Evolutionary conservation across 2,797 vertebrate species (phyloP), one percentile per base, ranked within the genome.

Genomic region (Sebastolobus altivelis): DNA sequence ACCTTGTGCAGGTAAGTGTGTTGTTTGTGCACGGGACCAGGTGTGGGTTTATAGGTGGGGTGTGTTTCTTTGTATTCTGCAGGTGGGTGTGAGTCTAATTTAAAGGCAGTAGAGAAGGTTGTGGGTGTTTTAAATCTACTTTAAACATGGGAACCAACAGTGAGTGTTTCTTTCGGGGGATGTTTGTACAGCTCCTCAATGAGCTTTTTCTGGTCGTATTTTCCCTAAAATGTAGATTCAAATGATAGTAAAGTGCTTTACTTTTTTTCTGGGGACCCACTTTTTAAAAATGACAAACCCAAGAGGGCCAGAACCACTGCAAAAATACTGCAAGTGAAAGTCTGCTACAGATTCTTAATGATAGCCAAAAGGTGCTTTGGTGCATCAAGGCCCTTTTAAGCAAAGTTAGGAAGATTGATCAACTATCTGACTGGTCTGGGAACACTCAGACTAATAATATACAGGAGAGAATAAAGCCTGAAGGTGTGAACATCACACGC

Each of bases 91-190:
- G 76, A 61, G 27, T 59, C 1, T 84, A 81, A 92, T 91, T 87
- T 76, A 67, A 72, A 90, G 84, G 86, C 62, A 73, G 63, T 13
- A n/a, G 40, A 46, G 52, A 37, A 18, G 22, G 37, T 1, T 4
- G 37, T 46, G 70, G 46, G 56, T 56, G 65, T 27, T 75, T 72
- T 62, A 88, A 52, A 52, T 35, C 70, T 6, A 37, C 43, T 84
- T 80, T 62, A 79, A 84, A 72, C 62, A 6, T 79, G 81, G 70
- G 84, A 90, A 84, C 77, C 54, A 71, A 20, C 72, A 60, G 11
- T 2, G 35, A 60, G 49, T 35, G 59, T 81, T 80, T 80, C 37
- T 49, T 68, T 33, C 27, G 33, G 31, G 52, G 63, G 49, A 22
- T 2, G 52, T 40, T n/a, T 65, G 60, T 6, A 65, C 63, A 72